Evolutionary conservation across 1,140 invertebrate genomes (phyloP).

Genomic region (Brachionus manjavacas): DNA sequence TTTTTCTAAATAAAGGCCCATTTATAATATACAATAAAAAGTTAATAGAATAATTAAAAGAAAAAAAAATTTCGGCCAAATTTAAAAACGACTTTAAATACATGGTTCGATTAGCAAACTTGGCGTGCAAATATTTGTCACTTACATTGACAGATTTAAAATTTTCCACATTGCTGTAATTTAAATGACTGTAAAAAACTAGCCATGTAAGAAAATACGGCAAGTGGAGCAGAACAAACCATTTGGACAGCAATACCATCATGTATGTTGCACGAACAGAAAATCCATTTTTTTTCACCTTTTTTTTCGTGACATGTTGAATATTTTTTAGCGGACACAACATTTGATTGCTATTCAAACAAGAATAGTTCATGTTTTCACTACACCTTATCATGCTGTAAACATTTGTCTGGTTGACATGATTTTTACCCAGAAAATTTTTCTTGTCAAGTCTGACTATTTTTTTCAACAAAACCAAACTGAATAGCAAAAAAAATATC

Average conservation of each 20-base stretch:
- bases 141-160: neutral
- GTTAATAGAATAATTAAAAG: constrained; percentile 4
- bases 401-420: neutral
- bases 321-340: neutral
- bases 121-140: neutral
- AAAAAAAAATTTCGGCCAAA: neutral
- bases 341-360: neutral
- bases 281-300: neutral
- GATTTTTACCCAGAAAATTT: neutral
- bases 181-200: neutral
- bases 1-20: neutral
- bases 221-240: neutral
- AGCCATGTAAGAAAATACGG: neutral
- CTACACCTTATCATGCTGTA: neutral
- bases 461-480: neutral
- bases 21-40: neutral
- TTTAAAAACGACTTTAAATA: neutral
- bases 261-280: neutral
- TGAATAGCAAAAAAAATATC: neutral
- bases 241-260: neutral
- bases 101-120: neutral
- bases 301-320: neutral
- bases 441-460: neutral
- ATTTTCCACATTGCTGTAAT: neutral
- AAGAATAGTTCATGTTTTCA: neutral